Evolutionary conservation across 1,140 invertebrate species (phyloP).

Genomic region (Sinella curviseta): DNA sequence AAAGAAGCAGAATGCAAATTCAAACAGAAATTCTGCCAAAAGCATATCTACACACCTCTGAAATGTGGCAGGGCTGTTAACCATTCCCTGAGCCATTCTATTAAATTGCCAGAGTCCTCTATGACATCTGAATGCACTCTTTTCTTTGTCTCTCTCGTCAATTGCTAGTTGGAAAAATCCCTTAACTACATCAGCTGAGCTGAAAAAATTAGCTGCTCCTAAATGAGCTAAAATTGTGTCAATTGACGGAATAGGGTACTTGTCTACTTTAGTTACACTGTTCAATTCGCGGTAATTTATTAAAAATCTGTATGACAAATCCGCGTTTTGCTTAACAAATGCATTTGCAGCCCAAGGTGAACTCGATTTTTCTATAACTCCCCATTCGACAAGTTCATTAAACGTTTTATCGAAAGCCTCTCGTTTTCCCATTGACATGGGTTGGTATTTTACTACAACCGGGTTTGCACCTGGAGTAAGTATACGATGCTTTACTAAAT

Average conservation of each 20-base stretch:
- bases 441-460: neutral
- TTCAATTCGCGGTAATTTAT: neutral
- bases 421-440: conserved; percentile 37
- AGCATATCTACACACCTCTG: conserved; percentile 52
- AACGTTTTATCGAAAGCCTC: neutral
- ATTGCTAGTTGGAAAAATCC: conserved; percentile 62
- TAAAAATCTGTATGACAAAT: neutral
- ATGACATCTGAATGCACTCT: conserved; percentile 53
- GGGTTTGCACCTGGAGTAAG: conserved; percentile 13
- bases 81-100: conserved; percentile 56
- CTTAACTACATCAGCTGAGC: conserved; percentile 54
- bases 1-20: neutral
- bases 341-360: neutral
- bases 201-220: conserved; percentile 50
- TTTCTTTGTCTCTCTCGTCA: conserved; percentile 54
- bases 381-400: neutral
- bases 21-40: neutral
- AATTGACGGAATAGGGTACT: conserved; percentile 53
- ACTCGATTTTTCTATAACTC: neutral
- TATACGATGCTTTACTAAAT: neutral
- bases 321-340: neutral
- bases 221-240: conserved; percentile 31
- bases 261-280: conserved; percentile 52
- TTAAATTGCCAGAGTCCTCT: conserved; percentile 52
- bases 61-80: too few relatives aligned